These are phyloP conservation scores for Trachelus troglodyta DNA, from an alignment of 2,888 invertebrate genomes.

Conservation along the genomic window DNA sequence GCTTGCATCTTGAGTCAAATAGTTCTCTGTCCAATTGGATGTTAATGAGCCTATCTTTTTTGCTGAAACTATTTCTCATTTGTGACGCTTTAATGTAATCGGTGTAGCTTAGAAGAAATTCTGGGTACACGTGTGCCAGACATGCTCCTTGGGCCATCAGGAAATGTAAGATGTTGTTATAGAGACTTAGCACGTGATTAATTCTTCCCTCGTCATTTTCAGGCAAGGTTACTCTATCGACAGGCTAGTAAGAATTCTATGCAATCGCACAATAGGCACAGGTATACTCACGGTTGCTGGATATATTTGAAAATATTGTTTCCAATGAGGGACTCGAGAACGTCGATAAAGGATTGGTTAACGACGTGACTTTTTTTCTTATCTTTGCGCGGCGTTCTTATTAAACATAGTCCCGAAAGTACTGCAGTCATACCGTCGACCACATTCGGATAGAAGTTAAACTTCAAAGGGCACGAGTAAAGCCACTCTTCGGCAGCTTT, in stretches of 20 bases:
- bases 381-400: slow-evolving; percentile 20
- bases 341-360: slow-evolving; percentile 48
- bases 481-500: slow-evolving; percentile 63
- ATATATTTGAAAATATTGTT: slow-evolving; percentile 34
- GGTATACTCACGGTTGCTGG: slow-evolving; percentile 16
- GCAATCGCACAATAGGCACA: not conserved
- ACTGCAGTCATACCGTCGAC: slow-evolving; percentile 35
- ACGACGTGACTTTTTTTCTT: slow-evolving; percentile 25
- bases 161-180: slow-evolving; percentile 58
- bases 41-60: not conserved
- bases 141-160: slow-evolving; percentile 57
- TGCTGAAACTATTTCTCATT: slow-evolving; percentile 12
- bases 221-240: slow-evolving; percentile 28
- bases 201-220: slow-evolving; percentile 39
- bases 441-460: slow-evolving; percentile 41
- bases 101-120: slow-evolving; percentile 62
- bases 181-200: slow-evolving; percentile 50
- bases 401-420: slow-evolving; percentile 29
- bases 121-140: slow-evolving; percentile 61
- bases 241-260: not conserved
- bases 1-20: slow-evolving; percentile 55
- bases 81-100: slow-evolving; percentile 53
- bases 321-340: slow-evolving; percentile 53
- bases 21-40: not conserved
- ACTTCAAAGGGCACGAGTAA: slow-evolving; percentile 43